These are phyloP conservation scores for Eurytoma adleriae DNA, from an alignment of 2,888 invertebrate genomes.

Conservation along the genomic window DNA sequence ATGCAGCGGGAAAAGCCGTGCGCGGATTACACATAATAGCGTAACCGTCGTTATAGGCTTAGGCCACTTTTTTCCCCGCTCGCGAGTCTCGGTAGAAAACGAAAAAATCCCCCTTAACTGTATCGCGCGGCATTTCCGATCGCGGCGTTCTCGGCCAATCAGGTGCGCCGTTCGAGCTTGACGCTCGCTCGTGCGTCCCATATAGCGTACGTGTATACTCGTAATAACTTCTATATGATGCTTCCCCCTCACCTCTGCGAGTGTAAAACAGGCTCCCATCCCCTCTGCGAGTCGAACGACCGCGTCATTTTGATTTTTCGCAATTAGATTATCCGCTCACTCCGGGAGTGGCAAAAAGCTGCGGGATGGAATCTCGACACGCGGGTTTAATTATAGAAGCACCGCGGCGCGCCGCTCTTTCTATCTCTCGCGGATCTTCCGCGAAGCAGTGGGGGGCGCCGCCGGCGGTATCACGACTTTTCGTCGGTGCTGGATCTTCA, in stretches of 20 bases:
- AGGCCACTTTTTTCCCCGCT: background rate
- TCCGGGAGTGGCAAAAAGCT: background rate
- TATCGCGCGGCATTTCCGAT: too few relatives aligned
- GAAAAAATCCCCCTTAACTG: too few relatives aligned
- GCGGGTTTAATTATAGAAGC: slow-evolving; percentile 58
- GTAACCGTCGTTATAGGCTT: too few relatives aligned
- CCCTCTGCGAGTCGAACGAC: too few relatives aligned
- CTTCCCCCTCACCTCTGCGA: too few relatives aligned
- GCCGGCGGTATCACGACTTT: slow-evolving; percentile 14
- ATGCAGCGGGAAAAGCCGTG: too few relatives aligned
- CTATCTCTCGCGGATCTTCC: background rate
- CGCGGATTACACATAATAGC: background rate
- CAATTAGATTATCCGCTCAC: slow-evolving; percentile 51
- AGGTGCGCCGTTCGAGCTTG: too few relatives aligned
- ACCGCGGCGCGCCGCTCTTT: too few relatives aligned
- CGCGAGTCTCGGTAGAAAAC: too few relatives aligned
- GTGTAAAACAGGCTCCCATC: too few relatives aligned
- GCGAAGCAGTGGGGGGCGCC: background rate
- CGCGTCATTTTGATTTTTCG: slow-evolving; percentile 44
- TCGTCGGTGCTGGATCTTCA: slow-evolving; percentile 35
- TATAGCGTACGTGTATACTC: background rate
- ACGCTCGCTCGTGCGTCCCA: slow-evolving; percentile 15
- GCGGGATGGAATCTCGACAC: slow-evolving; percentile 53
- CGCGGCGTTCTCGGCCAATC: too few relatives aligned
- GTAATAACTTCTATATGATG: slow-evolving; percentile 2